Evolutionary conservation across 1,140 invertebrate genomes (phyloP), one percentile per base, ranked within the genome.

Genomic region (Brachionus koreanus): DNA sequence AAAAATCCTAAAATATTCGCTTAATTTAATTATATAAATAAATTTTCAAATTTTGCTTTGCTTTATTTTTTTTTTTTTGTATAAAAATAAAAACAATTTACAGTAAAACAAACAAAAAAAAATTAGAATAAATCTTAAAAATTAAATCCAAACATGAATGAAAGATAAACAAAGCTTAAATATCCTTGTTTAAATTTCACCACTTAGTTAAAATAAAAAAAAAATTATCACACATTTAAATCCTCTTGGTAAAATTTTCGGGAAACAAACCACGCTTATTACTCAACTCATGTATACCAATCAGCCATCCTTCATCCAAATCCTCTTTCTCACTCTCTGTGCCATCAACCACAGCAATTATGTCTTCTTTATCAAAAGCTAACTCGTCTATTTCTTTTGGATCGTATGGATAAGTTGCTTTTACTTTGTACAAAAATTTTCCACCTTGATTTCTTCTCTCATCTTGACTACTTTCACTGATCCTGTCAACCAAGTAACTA

Each of bases 291-390:
- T 98, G 95, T 0, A 93, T 91, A 3, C 96, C 97, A 10, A 94
- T 96, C 95, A 99, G 97, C 96, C 96, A 98, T 74, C 96, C 97
- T 46, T 95, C 93, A 87, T 98, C 96, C 83, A 98, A 95, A 5
- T 93, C 92, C 79, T 93, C 93, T 42, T 61, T 79, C 13, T 79
- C 76, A n/a, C 76, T 79, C 25, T 79, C 76, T 1, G 76, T 61
- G 5, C 76, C 76, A 4, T 79, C 76, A 13, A 79, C 49, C 9
- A 79, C 76, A 9, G 12, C 25, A 12, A 79, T 79, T 4, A 79
- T 9, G 37, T 79, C 76, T 12, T 79, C 76, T n/a, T 79, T 79
- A 7, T 19, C 49, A 61, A 79, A 79, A 23, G 49, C 39, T 13
- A 79, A 13, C 19, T 79, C 76, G n/a, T 79, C 76, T 2, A 79